Evolutionary conservation across 2,888 invertebrate species (phyloP).

Genomic region (Pantelozetes paolii): DNA sequence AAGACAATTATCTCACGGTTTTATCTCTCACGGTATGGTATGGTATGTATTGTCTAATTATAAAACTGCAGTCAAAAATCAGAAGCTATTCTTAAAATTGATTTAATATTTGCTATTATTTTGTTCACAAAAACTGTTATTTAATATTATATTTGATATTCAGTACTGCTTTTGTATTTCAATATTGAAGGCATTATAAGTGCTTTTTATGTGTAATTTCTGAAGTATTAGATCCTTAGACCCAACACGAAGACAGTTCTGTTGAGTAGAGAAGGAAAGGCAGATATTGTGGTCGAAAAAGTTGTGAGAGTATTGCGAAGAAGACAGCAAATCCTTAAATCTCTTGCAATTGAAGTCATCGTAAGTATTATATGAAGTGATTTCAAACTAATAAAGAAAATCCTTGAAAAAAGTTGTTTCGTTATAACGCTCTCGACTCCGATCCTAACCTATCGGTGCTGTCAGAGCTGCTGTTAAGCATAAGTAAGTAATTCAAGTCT

Average conservation of each 20-base stretch:
- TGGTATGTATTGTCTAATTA: neutral
- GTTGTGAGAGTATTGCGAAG: neutral
- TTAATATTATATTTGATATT: neutral
- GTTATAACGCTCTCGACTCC: conserved; percentile 14
- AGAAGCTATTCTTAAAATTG: neutral
- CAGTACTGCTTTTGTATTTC: neutral
- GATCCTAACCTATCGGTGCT: conserved; percentile 25
- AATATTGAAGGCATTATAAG: neutral
- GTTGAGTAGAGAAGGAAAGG: neutral
- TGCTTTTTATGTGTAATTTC: neutral
- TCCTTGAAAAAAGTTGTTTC: conserved; percentile 36
- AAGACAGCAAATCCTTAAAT: neutral
- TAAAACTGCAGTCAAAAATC: neutral
- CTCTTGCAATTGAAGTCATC: neutral
- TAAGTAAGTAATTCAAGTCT: conserved; percentile 26
- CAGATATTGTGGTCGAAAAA: neutral
- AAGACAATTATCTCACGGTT: conserved; percentile 7
- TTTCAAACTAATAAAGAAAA: conserved; percentile 28
- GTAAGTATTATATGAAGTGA: conserved; percentile 21
- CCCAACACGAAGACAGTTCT: conserved; percentile 18
- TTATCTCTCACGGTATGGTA: neutral
- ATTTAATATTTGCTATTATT: neutral
- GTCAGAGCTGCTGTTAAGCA: conserved; percentile 14
- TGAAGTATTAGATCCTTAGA: conserved; percentile 11
- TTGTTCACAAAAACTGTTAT: neutral